Evolutionary conservation across 1,140 invertebrate species (phyloP).

Genomic region (Drosophila repletoides): DNA sequence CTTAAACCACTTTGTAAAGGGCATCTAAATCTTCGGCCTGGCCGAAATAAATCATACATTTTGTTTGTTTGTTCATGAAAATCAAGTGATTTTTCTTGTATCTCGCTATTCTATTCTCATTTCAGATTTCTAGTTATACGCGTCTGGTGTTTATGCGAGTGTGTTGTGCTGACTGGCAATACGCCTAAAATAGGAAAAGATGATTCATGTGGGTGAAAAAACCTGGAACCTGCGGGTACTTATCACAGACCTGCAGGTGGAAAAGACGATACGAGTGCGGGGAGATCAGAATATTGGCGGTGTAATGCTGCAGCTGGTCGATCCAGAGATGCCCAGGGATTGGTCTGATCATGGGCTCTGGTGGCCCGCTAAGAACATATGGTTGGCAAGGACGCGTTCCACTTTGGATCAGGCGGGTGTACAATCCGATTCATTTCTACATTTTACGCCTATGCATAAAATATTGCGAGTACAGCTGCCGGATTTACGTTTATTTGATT

Average conservation of each 20-base stretch:
- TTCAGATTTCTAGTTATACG: conserved; percentile 42
- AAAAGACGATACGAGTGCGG: conserved; percentile 95
- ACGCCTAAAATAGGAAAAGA: conserved; percentile 55
- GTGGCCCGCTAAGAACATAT: conserved; percentile 98
- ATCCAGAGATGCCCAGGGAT: conserved; percentile 97
- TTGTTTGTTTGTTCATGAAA: too few species aligned
- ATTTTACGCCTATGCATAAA: conserved; percentile 99
- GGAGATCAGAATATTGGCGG: conserved; percentile 99
- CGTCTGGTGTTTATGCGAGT: conserved; percentile 10
- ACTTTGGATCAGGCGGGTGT: conserved; percentile 99
- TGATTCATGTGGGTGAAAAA: conserved; percentile 91
- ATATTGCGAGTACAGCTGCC: conserved; percentile 94
- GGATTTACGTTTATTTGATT: conserved; percentile 95
- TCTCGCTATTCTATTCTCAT: conserved; percentile 20
- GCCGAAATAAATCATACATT: too few species aligned
- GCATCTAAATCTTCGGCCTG: too few species aligned
- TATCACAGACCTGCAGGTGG: conserved; percentile 97
- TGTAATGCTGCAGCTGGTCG: conserved; percentile 98
- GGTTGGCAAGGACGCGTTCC: conserved; percentile 96
- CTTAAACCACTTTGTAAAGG: too few species aligned
- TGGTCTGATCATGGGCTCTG: conserved; percentile 99
- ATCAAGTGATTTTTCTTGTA: conserved; percentile 48
- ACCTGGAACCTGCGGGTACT: conserved; percentile 98
- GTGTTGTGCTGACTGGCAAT: conserved; percentile 17
- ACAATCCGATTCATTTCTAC: conserved; percentile 95